Base-by-base conservation (phyloP, 1,140 invertebrate genomes). In the Mycetomoellerius zeteki region DNA sequence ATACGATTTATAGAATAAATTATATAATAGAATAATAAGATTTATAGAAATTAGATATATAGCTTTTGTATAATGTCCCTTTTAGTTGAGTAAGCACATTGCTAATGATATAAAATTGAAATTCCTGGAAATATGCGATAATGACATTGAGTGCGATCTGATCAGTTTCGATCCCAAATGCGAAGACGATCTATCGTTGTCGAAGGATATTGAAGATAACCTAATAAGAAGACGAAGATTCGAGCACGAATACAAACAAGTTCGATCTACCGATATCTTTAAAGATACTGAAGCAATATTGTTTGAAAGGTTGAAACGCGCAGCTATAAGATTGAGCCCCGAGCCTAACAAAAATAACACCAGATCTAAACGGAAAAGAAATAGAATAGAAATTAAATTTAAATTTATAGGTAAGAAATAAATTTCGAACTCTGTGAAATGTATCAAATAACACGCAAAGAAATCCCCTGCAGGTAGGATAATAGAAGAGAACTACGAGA, bases 351-450 rank as follows among this genome's bases (percentile, higher is more conserved):
- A 82, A 72, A 65, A 85, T 62, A 86, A 88, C 85, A 33, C 1
- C 19, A 85, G 62, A 67, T 8, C 50, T 21, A 69, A 86, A 24
- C 85, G 67, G 33, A 88, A 87, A 64, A 91, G 71, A 65, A 90
- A 93, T 7, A 93, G 85, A 43, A 91, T 94, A 43, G 93, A 93
- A 58, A 90, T 94, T n/a, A 94, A 93, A 47, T 94, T 94, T 54
- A 89, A 89, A 56, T 85, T 94, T 19, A 80, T 94, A 62, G 93
- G 92, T 92, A 78, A 89, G 82, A 86, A 12, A 30, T 19, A 3
- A 75, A 73, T 85, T 2, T 50, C 5, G 3, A 0, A 19, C 0
- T 65, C 0, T 2, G 8, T 12, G 19, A 65, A 33, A 47, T 75
- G 21, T 50, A 50, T 69, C 43, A 43, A 27, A 58, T 82, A 71